These are phyloP conservation scores for Prionace glauca DNA, from an alignment of 2,797 vertebrate genomes.

Conservation along the genomic window DNA sequence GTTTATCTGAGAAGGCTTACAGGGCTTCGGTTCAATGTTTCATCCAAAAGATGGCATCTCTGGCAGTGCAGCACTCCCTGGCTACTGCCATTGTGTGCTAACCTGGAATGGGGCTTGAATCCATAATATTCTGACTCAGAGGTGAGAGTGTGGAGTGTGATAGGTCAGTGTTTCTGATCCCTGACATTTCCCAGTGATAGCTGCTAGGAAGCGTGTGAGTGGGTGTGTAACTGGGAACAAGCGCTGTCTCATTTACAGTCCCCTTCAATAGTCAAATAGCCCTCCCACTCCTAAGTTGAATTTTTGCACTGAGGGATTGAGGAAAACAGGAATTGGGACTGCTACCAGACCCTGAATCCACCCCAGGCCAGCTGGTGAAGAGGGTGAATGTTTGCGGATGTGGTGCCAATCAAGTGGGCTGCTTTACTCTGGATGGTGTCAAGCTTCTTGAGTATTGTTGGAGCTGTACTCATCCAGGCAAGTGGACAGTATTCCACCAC, in stretches of 20 bases:
- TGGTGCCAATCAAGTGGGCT: too few species aligned
- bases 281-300: background rate
- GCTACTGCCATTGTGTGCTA: background rate
- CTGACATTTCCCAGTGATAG: background rate
- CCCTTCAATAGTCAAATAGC: background rate
- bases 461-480: too few species aligned
- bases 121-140: background rate
- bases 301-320: too few species aligned
- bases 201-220: too few species aligned
- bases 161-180: background rate
- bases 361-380: too few species aligned
- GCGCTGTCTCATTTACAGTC: background rate
- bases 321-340: too few species aligned
- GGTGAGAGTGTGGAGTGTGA: background rate
- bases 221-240: too few species aligned
- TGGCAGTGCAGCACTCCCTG: background rate
- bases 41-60: background rate
- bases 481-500: too few species aligned
- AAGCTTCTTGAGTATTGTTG: too few species aligned
- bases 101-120: background rate
- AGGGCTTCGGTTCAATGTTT: background rate
- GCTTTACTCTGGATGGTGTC: too few species aligned
- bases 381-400: too few species aligned
- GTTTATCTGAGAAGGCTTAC: background rate
- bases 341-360: too few species aligned